Evolutionary conservation across 2,888 invertebrate species (phyloP), one percentile per base, ranked within the genome.

Genomic region (Parthenolecanium corni): DNA sequence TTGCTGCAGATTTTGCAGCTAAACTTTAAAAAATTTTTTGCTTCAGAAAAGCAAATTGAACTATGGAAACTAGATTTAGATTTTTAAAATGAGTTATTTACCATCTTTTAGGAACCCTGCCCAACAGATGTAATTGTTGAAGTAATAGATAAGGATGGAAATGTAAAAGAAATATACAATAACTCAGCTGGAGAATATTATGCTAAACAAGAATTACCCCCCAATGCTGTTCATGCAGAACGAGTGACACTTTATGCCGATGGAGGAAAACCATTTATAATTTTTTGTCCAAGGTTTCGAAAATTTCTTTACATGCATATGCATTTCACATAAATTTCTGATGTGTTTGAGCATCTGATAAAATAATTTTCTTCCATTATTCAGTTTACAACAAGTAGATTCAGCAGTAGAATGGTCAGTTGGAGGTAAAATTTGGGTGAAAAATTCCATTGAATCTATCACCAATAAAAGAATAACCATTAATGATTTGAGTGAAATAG

Each of bases 141-240:
- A 70, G 74, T 79, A 20, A 72, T 74, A 66, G 76, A 83, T 71
- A 71, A 76, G 69, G 69, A 73, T 52, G 79, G 80, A 1, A 73
- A 75, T 3, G 68, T 81, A 49, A 68, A 81, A 38, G 82, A 82
- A 73, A 73, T 70, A 64, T 80, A 77, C 0, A 81, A 82, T 69
- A 82, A 82, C 70, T 78, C 78, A 21, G 81, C 76, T 2, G 82
- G 80, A n/a, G 74, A 80, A 62, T 82, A 77, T 71, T 78, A 79
- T 1, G 72, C 76, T 68, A 44, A 73, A 16, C 80, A 80, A 73
- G 75, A 74, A 12, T 67, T 78, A 31, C 79, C 79, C 3, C 71
- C 74, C 31, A 65, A 72, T 38, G 72, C 73, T 62, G 77, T 78
- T 23, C 67, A 74, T 36, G 73, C 77, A 23, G 73, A 73, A 64